Percentiles rank a stretch among this genome's conserved stretches.
Evolutionary conservation across 2,113 vertebrate genomes (phyloP).

Genomic region (Sphyrna mokarran): DNA sequence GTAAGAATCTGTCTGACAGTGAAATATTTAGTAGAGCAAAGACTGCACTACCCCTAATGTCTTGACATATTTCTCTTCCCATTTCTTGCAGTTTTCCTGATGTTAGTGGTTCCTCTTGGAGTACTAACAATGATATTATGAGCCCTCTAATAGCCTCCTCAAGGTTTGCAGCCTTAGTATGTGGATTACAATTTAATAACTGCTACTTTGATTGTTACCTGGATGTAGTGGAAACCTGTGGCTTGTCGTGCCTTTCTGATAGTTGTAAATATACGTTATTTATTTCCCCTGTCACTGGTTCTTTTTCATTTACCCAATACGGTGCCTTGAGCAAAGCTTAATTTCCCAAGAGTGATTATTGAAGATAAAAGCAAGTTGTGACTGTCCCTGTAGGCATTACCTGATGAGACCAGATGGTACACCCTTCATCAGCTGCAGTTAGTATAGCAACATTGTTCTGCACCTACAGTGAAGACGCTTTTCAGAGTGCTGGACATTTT

Average conservation of each 20-base stretch:
- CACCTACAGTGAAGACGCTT: not conserved
- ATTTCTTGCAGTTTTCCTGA: not conserved
- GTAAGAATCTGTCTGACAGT: not conserved
- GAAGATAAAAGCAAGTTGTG: slow-evolving; percentile 20
- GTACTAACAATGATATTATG: not conserved
- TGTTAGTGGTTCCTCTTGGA: not conserved
- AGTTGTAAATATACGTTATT: not conserved
- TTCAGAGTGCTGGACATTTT: not conserved
- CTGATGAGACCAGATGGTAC: slow-evolving; percentile 6
- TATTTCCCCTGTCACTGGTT: not conserved
- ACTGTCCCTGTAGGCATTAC: slow-evolving; percentile 18
- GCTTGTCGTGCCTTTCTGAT: not conserved
- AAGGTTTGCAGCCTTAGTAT: not conserved
- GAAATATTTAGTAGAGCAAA: not conserved
- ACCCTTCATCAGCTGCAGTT: not conserved
- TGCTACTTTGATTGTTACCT: not conserved
- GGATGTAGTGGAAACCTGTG: not conserved
- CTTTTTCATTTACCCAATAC: not conserved
- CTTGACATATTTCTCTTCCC: not conserved
- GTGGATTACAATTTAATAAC: not conserved
- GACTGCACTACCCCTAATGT: not conserved
- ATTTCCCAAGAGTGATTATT: slow-evolving; percentile 30
- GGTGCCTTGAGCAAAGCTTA: not conserved
- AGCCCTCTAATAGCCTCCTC: not conserved
- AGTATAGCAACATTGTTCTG: not conserved